Conservation (phyloP, 2,797 vertebrate genomes). For the Clarias platycephalus region DNA sequence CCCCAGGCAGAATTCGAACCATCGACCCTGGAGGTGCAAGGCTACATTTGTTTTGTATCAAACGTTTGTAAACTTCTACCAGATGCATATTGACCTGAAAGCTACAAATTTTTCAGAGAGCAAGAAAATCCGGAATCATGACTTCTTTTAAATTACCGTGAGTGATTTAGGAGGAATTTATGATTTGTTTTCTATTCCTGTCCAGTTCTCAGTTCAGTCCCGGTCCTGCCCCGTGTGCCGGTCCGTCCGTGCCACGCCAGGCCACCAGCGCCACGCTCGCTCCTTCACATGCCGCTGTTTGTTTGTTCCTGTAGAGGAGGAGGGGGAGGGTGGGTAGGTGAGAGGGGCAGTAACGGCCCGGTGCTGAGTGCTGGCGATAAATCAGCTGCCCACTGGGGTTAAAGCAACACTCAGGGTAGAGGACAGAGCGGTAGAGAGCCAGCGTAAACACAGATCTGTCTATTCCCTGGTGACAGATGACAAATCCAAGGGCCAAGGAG, state of each 20-base stretch:
- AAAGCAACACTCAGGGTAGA: slow-evolving; percentile 72
- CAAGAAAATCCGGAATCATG: neutral
- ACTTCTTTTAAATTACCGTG: neutral
- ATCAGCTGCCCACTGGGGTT: slow-evolving; percentile 77
- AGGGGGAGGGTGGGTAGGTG: slow-evolving; percentile 58
- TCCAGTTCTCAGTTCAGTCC: neutral
- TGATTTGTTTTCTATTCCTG: neutral
- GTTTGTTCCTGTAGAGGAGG: slow-evolving; percentile 45
- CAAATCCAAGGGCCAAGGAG: slow-evolving; percentile 46
- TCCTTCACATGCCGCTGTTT: slow-evolving; percentile 20
- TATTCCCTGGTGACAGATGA: slow-evolving; percentile 62
- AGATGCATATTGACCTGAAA: neutral
- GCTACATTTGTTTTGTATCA: neutral
- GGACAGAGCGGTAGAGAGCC: slow-evolving; percentile 64
- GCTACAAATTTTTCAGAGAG: neutral
- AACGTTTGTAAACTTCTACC: neutral
- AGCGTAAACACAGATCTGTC: slow-evolving; percentile 59
- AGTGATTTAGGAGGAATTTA: neutral
- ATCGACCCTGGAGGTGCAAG: too few relatives aligned
- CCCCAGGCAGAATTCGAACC: too few relatives aligned
- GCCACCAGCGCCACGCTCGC: neutral
- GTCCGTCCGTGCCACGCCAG: neutral
- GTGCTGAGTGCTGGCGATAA: slow-evolving; percentile 64
- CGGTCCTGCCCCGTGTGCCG: neutral
- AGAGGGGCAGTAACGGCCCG: slow-evolving; percentile 70